Conservation (phyloP, 1,140 invertebrate genomes). For the Caligus rogercresseyi region DNA sequence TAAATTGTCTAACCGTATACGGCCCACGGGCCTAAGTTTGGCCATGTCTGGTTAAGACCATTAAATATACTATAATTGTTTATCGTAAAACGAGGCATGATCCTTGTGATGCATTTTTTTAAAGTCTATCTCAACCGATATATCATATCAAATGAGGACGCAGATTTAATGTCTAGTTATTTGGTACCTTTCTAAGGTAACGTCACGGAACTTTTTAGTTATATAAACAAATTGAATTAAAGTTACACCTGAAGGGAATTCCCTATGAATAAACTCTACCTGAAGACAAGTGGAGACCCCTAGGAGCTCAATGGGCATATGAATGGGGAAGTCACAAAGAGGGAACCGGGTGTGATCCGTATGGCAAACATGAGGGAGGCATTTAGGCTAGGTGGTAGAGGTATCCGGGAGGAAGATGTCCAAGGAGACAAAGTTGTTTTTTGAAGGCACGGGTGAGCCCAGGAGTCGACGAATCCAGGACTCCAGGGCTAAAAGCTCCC, state of each 20-base stretch:
- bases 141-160: background rate
- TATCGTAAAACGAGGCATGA: background rate
- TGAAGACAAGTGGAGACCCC: slow-evolving; percentile 92
- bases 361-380: slow-evolving; percentile 70
- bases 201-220: background rate
- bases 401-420: slow-evolving; percentile 16
- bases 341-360: slow-evolving; percentile 92
- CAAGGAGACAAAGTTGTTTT: slow-evolving; percentile 44
- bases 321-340: slow-evolving; percentile 91
- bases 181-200: background rate
- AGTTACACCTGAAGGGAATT: background rate
- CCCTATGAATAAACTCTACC: slow-evolving; percentile 21
- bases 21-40: no score
- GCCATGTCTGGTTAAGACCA: background rate
- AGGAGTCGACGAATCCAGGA: slow-evolving; percentile 91
- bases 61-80: no score
- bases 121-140: background rate
- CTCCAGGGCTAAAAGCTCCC: slow-evolving; percentile 90
- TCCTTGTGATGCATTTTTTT: background rate
- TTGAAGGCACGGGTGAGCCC: slow-evolving; percentile 90
- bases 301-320: slow-evolving; percentile 86
- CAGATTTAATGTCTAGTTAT: background rate
- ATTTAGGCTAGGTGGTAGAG: background rate
- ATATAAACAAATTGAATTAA: background rate
- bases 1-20: no score